Evolutionary conservation across 1,140 invertebrate species (phyloP), one percentile per base, ranked within the genome.

Genomic region (Dreissena polymorpha): DNA sequence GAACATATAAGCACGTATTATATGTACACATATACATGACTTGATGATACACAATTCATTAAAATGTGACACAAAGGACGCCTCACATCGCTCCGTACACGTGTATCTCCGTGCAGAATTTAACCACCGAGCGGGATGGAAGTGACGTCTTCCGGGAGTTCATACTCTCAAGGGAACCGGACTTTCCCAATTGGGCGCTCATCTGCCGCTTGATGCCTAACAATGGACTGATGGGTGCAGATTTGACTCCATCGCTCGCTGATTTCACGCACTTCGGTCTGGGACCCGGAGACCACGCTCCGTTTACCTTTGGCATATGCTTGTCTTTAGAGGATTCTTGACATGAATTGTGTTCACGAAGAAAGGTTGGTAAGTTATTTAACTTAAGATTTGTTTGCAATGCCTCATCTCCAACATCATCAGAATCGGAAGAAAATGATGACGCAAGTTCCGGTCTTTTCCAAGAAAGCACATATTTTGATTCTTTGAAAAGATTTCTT

Each of bases 351-450:
- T 39, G 39, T 39, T 39, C 39, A 39, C 39, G 39, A 39, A 39
- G 39, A 39, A 5, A 39, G 3, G 39, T 39, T 39, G 39, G 39
- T 39, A 39, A 39, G 39, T 39, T 39, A 39, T 39, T 39, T 39
- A 39, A 39, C 39, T 39, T 39, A 5, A 39, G 39, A 39, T 39
- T 8, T 39, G 2, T 39, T 25, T 68, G 2, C 3, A 60, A n/a
- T 18, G 21, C 57, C 16, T 60, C 57, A 60, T 60, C 21, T 23
- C 16, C 21, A 5, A 23, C 57, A 10, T 60, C 79, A 39, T 82
- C 71, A 29, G 79, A 82, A 25, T 82, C 79, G 3, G 79, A 73
- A 7, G 79, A 82, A 67, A 74, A 73, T 29, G 79, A 82, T 65
- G 68, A 72, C 57, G 67, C 72, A 14, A 80, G 57, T 21, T 64